Evolutionary conservation across 2,113 vertebrate genomes (phyloP), one percentile per base, ranked within the genome.

Genomic region (Aptenodytes patagonicus): DNA sequence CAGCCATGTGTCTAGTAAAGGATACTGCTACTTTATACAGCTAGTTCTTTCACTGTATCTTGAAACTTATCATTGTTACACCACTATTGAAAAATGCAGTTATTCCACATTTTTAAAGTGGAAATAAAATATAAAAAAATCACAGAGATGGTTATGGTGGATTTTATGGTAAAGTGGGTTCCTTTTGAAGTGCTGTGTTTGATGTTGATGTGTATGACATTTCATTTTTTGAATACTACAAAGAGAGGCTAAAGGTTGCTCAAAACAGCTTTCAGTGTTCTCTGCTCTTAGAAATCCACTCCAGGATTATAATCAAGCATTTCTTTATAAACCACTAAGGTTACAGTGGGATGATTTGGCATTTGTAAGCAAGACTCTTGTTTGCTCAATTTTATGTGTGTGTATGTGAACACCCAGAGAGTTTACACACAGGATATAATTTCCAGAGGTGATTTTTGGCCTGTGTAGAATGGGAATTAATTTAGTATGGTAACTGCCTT

Each of bases 381-480:
- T 95, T 96, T 87, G 58, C 31, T 84, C 40, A 58, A 55, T 95
- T 94, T 90, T 83, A 58, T 88, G 73, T 42, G 46, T 73, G 18
- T 91, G 18, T 91, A 61, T 83, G 26, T 91, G 83, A 89, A 79
- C 38, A 82, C 78, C 36, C 54, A 85, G 75, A 47, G 87, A 88
- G 70, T 95, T 95, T 91, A 77, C 46, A 88, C 32, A 26, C 4
- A 73, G 71, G 51, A 83, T 80, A 83, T 76, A 32, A 87, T 95
- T 93, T 94, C 81, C 87, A 85, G 81, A 69, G 89, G 81, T 93
- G 83, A 85, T 85, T 96, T 97, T 95, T 82, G 31, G 66, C 58
- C 54, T 61, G 20, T 77, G 51, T 81, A 82, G 49, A 79, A 84
- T 29, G 34, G 47, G 19, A 87, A 94, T 85, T 84, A 92, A 89